Evolutionary conservation across 1,140 invertebrate genomes (phyloP), one percentile per base, ranked within the genome.

Genomic region (Anagrus nilaparvatae): DNA sequence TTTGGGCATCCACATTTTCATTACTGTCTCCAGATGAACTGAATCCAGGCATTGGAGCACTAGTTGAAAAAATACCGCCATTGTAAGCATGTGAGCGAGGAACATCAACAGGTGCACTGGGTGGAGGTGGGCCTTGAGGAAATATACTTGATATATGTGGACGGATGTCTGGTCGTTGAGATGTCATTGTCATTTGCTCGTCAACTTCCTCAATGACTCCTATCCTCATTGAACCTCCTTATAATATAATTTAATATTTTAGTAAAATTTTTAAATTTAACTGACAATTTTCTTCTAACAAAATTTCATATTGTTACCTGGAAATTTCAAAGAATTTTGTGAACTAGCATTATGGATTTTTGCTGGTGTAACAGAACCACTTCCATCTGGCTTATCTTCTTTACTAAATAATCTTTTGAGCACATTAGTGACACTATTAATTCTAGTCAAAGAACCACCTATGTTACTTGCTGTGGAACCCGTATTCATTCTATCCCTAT

Each of bases 131-230:
- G 7, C 65, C 65, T 34, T 60, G 55, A 0, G 60, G 43, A 40
- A 72, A 72, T 45, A 72, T 69, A 25, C 40, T 65, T 39, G 62
- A 53, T 4, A 69, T 62, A 27, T 69, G 67, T 52, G 55, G 63
- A 40, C 53, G 76, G 62, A 23, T 71, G 53, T 63, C 75, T 60
- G 53, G 69, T 49, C 73, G 71, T 65, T 79, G 78, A 12, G 82
- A 84, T 1, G 76, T 84, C 33, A 84, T 78, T 4, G 84, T 87
- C 46, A 76, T 69, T 56, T 87, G 83, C 53, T 87, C 84, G 48
- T 87, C 84, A 0, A 86, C 80, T 58, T 87, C 84, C 56, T 87
- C 83, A 19, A 86, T 87, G 3, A 86, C 78, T 0, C 81, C 75
- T 13, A 87, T 81, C 48, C 77, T 73, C 67, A 80, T 77, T 24